phyloP scores from a whole-genome alignment of 2,113 vertebrate species.

The Pollimyrus isidori region DNA sequence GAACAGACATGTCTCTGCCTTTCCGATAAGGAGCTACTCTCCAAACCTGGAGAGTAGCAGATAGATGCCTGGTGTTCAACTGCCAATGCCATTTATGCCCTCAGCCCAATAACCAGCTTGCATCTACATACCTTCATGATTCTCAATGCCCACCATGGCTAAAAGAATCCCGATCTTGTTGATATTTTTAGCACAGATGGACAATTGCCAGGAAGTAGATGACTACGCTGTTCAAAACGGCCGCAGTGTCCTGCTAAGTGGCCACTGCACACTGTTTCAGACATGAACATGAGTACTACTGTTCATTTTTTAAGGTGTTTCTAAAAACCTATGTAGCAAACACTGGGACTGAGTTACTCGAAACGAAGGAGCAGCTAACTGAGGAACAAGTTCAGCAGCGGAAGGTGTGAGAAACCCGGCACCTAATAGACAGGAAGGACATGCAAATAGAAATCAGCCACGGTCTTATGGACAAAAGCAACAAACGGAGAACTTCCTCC shows the following conservation, averaged over 20 bases:
- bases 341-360: conserved; percentile 64
- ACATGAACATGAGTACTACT: neutral
- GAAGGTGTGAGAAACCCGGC: neutral
- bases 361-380: conserved; percentile 60
- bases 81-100: neutral
- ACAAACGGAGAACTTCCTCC: conserved; percentile 10
- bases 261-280: neutral
- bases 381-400: conserved; percentile 20
- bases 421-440: neutral
- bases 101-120: neutral
- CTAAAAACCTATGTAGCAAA: conserved; percentile 65
- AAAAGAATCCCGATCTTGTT: neutral
- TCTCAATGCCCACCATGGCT: neutral
- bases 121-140: neutral
- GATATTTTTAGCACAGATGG: conserved; percentile 5
- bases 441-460: neutral
- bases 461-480: neutral
- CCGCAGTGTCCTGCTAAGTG: neutral
- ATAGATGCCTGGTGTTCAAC: neutral
- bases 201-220: neutral
- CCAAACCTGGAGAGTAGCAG: neutral
- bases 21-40: neutral
- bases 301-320: neutral
- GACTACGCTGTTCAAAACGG: neutral
- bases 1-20: neutral